Evolutionary conservation across 1,140 invertebrate species (phyloP).

Genomic region (Diploscapter pachys): DNA sequence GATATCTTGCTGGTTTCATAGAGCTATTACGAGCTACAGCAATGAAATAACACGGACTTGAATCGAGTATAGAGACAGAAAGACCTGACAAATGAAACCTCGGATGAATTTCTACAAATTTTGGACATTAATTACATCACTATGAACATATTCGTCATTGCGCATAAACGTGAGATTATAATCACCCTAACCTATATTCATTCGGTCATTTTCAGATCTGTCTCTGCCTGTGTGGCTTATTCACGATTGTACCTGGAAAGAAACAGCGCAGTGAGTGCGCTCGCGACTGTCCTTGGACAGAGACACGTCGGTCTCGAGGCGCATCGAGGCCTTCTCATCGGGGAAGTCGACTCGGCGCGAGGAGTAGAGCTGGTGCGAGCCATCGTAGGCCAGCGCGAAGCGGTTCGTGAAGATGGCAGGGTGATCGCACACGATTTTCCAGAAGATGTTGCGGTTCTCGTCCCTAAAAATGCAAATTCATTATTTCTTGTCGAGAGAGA

Average conservation of each 20-base stretch:
- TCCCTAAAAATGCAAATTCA: conserved; percentile 31
- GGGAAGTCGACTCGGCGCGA: conserved; percentile 33
- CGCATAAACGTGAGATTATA: no score
- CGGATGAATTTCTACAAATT: no score
- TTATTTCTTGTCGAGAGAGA: neutral
- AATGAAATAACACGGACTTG: no score
- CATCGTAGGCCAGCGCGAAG: conserved; percentile 43
- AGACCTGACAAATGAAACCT: no score
- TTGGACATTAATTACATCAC: no score
- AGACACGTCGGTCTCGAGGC: conserved; percentile 20
- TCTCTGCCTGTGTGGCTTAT: no score
- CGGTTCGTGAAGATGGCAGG: conserved; percentile 40
- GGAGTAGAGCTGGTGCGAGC: conserved; percentile 42
- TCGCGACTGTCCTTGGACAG: conserved; percentile 34
- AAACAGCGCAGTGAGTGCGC: conserved; percentile 35
- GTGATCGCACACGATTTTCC: conserved; percentile 32
- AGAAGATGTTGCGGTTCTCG: conserved; percentile 44
- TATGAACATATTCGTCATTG: no score
- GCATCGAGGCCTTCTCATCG: conserved; percentile 26
- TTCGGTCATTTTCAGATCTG: no score
- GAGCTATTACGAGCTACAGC: no score
- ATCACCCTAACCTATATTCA: no score
- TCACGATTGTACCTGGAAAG: neutral
- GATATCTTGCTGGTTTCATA: no score
- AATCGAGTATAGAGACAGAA: no score